phyloP scores from a whole-genome alignment of 2,113 vertebrate genomes.

The Lutjanus erythropterus region DNA sequence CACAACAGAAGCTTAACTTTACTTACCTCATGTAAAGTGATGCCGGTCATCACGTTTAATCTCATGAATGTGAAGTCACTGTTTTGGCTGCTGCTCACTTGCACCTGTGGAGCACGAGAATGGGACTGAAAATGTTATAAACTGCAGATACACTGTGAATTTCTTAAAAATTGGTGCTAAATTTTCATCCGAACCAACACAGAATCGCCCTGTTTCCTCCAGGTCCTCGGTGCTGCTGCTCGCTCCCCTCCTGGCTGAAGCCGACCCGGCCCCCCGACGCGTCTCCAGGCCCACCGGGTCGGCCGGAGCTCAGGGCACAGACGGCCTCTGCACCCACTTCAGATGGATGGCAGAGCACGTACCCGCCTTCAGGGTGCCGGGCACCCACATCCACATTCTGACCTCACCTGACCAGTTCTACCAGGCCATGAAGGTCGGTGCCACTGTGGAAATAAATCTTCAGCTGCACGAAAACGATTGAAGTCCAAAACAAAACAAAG shows the following conservation, averaged over 20 bases:
- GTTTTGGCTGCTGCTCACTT: too few relatives aligned
- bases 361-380: constrained; percentile 92
- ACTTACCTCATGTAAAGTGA: too few relatives aligned
- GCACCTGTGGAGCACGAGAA: too few relatives aligned
- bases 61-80: too few relatives aligned
- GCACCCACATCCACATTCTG: constrained; percentile 88
- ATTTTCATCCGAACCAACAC: neutral
- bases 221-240: constrained; percentile 94
- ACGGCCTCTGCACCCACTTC: constrained; percentile 86
- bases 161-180: neutral
- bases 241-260: constrained; percentile 90
- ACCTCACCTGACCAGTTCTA: constrained; percentile 94
- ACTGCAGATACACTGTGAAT: neutral
- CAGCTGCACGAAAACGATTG: neutral
- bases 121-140: neutral
- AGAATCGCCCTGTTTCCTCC: constrained; percentile 8
- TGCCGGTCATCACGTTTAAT: too few relatives aligned
- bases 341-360: constrained; percentile 94
- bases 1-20: too few relatives aligned
- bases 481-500: neutral
- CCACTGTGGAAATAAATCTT: neutral
- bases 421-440: constrained; percentile 91
- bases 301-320: constrained; percentile 81
- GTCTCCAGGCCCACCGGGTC: constrained; percentile 78
- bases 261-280: constrained; percentile 78